Evolutionary conservation across 2,797 vertebrate species (phyloP).

Genomic region (Amphiprion clarkii): DNA sequence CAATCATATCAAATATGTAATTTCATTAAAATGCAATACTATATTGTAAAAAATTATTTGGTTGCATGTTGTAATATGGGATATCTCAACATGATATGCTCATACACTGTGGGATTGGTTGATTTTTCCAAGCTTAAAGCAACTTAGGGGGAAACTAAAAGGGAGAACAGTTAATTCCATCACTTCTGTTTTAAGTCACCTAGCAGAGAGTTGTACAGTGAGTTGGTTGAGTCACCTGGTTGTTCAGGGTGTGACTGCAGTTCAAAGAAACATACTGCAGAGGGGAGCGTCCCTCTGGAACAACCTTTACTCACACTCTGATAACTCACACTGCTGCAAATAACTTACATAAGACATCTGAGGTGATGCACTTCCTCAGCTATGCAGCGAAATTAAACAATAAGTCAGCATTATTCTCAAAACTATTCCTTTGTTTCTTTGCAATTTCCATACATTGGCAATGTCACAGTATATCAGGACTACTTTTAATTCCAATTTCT

Average conservation of each 20-base stretch:
- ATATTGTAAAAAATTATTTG: too few relatives aligned
- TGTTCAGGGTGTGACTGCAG: conserved; percentile 49
- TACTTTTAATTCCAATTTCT: neutral
- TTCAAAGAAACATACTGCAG: conserved; percentile 33
- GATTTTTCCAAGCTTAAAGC: neutral
- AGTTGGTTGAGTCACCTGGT: conserved; percentile 20
- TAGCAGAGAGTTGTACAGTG: neutral
- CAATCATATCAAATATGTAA: too few relatives aligned
- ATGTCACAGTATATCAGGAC: too few relatives aligned
- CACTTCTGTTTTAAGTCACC: neutral
- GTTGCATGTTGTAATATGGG: too few relatives aligned
- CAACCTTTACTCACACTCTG: conserved; percentile 62
- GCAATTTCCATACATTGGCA: neutral
- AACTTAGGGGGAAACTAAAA: neutral
- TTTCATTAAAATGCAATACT: too few relatives aligned
- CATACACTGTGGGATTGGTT: neutral
- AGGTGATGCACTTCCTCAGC: neutral
- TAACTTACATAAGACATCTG: conserved; percentile 16
- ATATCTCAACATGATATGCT: neutral
- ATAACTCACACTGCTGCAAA: conserved; percentile 22
- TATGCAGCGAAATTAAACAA: neutral
- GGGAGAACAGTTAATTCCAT: neutral
- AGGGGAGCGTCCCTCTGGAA: conserved; percentile 53
- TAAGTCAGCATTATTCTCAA: neutral
- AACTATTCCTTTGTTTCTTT: too few relatives aligned